Conservation (phyloP, 2,888 invertebrate genomes). For the Oscheius sp. region DNA sequence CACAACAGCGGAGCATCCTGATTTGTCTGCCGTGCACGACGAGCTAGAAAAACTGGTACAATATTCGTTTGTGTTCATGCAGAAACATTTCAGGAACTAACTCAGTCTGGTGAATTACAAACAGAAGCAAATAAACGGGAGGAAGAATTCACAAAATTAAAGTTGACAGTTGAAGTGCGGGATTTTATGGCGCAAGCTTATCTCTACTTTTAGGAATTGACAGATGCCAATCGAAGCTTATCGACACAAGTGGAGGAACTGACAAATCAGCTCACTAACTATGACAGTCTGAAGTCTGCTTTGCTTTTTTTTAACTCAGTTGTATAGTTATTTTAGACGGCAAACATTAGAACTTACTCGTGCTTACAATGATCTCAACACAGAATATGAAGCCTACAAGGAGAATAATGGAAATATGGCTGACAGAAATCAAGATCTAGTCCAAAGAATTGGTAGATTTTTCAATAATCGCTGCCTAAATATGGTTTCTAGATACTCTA, state of each 20-base stretch:
- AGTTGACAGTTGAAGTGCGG: conserved; percentile 1
- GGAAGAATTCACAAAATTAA: conserved; percentile 20
- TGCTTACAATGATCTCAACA: conserved; percentile 65
- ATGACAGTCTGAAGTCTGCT: conserved; percentile 1
- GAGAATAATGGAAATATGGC: conserved; percentile 37
- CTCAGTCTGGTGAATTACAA: conserved; percentile 14
- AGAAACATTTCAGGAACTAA: background rate
- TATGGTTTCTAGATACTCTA: conserved; percentile 52
- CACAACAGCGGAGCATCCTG: conserved; percentile 13
- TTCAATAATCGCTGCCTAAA: background rate
- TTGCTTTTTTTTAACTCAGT: background rate
- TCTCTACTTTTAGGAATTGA: conserved; percentile 20
- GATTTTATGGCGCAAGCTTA: background rate
- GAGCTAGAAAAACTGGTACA: conserved; percentile 18
- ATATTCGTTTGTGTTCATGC: background rate
- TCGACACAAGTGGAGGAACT: conserved; percentile 18
- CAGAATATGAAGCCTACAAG: conserved; percentile 60
- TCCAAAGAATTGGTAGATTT: conserved; percentile 46
- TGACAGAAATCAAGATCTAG: conserved; percentile 49
- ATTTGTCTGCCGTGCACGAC: conserved; percentile 22
- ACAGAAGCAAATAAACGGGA: conserved; percentile 8
- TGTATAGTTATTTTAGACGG: conserved; percentile 32
- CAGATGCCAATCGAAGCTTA: conserved; percentile 17
- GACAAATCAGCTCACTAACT: background rate
- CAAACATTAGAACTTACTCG: conserved; percentile 58